Conservation (phyloP, 1,140 invertebrate species). For the Hycleus phaleratus region DNA sequence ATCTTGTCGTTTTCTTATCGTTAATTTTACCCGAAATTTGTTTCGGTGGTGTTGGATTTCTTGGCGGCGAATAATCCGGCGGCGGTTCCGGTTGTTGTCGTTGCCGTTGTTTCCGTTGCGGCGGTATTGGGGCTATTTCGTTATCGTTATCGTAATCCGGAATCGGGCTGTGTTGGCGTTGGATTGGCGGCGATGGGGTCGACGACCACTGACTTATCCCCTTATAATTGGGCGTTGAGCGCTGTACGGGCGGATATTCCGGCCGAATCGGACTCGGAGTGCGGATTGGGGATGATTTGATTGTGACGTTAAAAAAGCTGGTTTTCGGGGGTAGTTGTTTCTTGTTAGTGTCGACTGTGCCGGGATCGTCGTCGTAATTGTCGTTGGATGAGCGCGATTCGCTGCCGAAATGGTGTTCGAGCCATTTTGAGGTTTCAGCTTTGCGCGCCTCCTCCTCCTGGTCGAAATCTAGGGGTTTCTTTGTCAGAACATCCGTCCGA, state of each 20-base stretch:
- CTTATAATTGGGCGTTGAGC: constrained; percentile 7
- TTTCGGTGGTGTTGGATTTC: constrained; percentile 44
- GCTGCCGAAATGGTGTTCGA: constrained; percentile 83
- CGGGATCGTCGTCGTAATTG: constrained; percentile 40
- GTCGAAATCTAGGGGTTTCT: constrained; percentile 71
- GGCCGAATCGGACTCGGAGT: neutral
- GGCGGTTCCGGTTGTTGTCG: constrained; percentile 47
- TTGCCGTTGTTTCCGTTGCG: constrained; percentile 7
- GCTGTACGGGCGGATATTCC: neutral
- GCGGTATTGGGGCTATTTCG: constrained; percentile 17
- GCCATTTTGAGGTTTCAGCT: constrained; percentile 81
- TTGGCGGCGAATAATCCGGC: constrained; percentile 60
- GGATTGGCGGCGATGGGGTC: constrained; percentile 24
- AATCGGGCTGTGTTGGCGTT: constrained; percentile 39
- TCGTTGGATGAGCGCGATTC: constrained; percentile 70
- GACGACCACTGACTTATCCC: constrained; percentile 18
- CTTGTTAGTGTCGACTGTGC: constrained; percentile 31
- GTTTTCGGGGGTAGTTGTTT: constrained; percentile 50
- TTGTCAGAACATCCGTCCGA: constrained; percentile 70
- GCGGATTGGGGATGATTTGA: constrained; percentile 54
- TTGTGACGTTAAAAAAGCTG: constrained; percentile 69
- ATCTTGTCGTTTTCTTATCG: constrained; percentile 56
- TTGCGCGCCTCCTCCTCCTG: constrained; percentile 82
- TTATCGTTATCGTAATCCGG: constrained; percentile 33
- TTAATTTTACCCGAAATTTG: constrained; percentile 30